phyloP scores from a whole-genome alignment of 1,140 invertebrate genomes.

The Macrocentrus cingulum region DNA sequence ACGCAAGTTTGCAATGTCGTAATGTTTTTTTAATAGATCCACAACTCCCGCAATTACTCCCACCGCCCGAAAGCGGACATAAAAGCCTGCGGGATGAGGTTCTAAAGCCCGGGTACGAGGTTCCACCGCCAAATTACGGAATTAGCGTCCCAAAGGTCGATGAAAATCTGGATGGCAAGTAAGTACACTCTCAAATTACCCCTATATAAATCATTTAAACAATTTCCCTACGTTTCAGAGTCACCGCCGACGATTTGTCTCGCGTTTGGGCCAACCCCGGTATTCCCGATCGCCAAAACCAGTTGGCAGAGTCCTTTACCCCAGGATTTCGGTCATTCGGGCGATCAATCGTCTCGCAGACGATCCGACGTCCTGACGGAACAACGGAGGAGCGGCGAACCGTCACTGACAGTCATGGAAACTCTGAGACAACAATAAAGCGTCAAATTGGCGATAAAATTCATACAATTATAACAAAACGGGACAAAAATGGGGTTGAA shows the following conservation, averaged over 20 bases:
- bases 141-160: constrained; percentile 44
- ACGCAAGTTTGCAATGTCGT: no score
- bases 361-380: constrained; percentile 53
- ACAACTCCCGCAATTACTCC: constrained; percentile 20
- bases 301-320: background rate
- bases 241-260: constrained; percentile 44
- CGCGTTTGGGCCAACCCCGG: constrained; percentile 43
- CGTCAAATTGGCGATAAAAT: constrained; percentile 55
- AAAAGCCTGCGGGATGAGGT: constrained; percentile 51
- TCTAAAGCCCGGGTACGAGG: constrained; percentile 51
- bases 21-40: constrained; percentile 18
- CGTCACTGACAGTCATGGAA: constrained; percentile 57
- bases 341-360: constrained; percentile 46
- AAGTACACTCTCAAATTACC: constrained; percentile 32
- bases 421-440: constrained; percentile 56
- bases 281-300: background rate
- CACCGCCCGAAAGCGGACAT: constrained; percentile 22
- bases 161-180: constrained; percentile 60
- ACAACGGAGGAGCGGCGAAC: constrained; percentile 53
- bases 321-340: constrained; percentile 36
- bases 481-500: constrained; percentile 55
- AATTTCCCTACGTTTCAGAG: background rate
- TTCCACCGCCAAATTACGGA: constrained; percentile 23
- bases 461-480: constrained; percentile 50
- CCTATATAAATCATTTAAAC: background rate